Conservation (phyloP, 2,797 vertebrate species). For the Gambelia wislizenii region DNA sequence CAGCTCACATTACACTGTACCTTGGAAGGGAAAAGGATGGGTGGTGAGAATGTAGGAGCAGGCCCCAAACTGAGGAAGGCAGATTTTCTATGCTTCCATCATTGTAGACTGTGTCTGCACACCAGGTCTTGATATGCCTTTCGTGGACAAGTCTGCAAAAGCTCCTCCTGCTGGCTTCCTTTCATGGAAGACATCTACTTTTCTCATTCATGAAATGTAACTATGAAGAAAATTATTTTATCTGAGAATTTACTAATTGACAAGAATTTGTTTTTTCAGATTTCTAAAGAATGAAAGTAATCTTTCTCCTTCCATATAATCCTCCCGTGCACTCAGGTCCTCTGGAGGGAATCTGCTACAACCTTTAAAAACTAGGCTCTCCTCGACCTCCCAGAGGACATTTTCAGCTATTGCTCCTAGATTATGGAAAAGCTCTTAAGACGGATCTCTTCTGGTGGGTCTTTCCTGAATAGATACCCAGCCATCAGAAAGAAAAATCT, state of each 20-base stretch:
- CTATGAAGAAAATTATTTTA: not conserved
- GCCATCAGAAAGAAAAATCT: no score
- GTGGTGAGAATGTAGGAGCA: not conserved
- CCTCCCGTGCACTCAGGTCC: no score
- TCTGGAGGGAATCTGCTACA: no score
- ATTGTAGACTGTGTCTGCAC: not conserved
- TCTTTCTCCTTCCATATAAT: no score
- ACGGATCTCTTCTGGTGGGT: no score
- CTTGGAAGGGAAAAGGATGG: not conserved
- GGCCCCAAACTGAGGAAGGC: not conserved
- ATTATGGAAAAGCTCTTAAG: no score
- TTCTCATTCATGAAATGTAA: conserved; percentile 18
- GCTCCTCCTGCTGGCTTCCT: no score
- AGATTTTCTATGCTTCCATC: not conserved
- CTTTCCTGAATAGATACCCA: no score
- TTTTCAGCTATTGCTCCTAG: no score
- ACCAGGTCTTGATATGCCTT: not conserved
- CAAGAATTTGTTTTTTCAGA: not conserved
- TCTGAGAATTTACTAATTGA: not conserved
- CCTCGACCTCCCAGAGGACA: no score
- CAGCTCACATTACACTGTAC: not conserved
- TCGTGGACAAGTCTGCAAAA: not conserved
- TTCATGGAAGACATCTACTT: not conserved
- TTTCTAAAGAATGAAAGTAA: no score
- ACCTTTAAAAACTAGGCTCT: no score